Base-by-base conservation (phyloP, 2,797 vertebrate genomes). In the Urosaurus nigricauda region DNA sequence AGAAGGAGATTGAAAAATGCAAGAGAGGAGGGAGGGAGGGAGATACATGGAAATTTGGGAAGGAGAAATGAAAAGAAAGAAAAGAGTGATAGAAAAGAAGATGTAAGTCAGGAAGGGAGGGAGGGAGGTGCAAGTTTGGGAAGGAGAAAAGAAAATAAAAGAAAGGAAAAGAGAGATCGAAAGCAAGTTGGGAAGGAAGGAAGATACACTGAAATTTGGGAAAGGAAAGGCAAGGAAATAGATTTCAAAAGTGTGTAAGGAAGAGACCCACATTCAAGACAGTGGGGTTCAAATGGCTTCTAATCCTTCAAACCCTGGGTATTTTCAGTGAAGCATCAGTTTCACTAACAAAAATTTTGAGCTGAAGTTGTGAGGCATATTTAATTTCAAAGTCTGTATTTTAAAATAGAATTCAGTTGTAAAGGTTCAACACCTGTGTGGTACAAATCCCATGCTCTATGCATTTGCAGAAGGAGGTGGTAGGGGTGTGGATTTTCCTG, bases 271-370 rank as follows among this genome's bases (percentile, higher is more conserved):
- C 80, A 56, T 89, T 85, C 51, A 79, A n/a, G 2, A 85, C 7
- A 32, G 21, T 63, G 68, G 63, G 21, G 60, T 89, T 86, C 35
- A 74, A 74, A 89, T 89, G 88, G 88, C 88, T 89, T 89, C 43
- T 77, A n/a, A 43, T 68, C 84, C 73, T 89, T 75, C 71, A 75
- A 35, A 68, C 21, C 35, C 17, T 89, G 88, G 5, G 9, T 77
- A 71, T 35, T 86, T 82, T 75, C 56, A 40, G 74, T 21, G 51
- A 35, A 77, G 68, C 2, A 2, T 70, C 43, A 8, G 47, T 77
- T 53, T 74, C 29, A 70, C 51, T 17, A 40, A 12, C 26, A 47
- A 85, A n/a, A 47, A 16, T 2, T 77, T 75, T 68, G 74, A 32
- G 51, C 63, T 26, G 32, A 75, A 24, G 43, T 9, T 80, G 82